Evolutionary conservation across 2,113 vertebrate genomes (phyloP), one percentile per base, ranked within the genome.

Genomic region (Alectura lathami): DNA sequence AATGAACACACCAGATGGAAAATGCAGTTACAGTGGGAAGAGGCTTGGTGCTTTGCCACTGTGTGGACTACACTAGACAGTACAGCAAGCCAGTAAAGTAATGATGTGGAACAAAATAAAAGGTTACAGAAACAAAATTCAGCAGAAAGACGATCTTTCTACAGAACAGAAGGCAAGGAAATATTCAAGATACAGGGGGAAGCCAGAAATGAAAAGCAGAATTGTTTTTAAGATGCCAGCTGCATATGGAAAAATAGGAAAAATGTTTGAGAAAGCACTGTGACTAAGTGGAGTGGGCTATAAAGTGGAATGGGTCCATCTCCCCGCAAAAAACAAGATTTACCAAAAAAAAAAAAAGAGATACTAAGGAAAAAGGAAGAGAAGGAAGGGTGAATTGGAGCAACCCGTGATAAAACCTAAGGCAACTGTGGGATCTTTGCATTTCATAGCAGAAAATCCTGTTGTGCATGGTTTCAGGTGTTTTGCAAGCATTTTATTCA

Each of bases 41-140:
- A 92, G 48, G 22, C 17, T 87, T 92, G 94, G 68, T 91, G 53
- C 30, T 85, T 88, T 94, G 91, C 88, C 89, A 91, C 24, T 45
- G 8, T 27, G 36, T 63, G 30, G 24, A 26, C 47, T 57, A 36
- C 23, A 9, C 23, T 38, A 67, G 47, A 40, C 21, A 68, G 50
- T 23, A 21, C 30, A 80, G 83, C 43, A 72, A 88, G 70, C 59
- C 88, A 92, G 30, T 11, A 47, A 89, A 42, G 84, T 45, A 88
- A 94, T 7, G 8, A n/a, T n/a, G 56, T 57, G 34, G 75, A 80
- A 89, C 83, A 87, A 67, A 20, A 42, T 20, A 27, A 43, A 86
- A 82, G 4, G 14, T 30, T 93, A 26, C 27, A 50, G 20, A 68
- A n/a, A 48, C 17, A 67, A 72, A 85, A 59, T 56, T 91, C 67